Conservation (phyloP, 2,113 vertebrate genomes). For the Cariama cristata region DNA sequence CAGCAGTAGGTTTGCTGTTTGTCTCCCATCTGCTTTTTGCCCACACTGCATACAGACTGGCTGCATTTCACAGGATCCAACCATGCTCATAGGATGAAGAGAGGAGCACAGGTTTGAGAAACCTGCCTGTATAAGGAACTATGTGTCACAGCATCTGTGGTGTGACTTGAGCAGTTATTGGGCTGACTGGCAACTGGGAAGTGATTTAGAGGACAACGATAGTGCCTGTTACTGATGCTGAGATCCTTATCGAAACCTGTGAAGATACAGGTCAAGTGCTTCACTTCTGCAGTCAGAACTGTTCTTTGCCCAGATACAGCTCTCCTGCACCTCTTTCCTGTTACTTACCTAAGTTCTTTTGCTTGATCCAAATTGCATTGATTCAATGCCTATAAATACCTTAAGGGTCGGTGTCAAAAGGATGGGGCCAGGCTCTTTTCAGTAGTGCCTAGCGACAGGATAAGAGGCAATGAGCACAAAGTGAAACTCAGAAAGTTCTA, state of each 20-base stretch:
- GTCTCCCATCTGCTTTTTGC: neutral
- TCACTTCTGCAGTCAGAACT: neutral
- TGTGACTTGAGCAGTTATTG: neutral
- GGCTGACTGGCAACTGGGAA: neutral
- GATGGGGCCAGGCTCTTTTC: too few species aligned
- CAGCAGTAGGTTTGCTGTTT: neutral
- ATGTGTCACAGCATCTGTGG: neutral
- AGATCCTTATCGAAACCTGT: neutral
- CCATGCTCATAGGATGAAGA: neutral
- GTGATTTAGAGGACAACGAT: neutral
- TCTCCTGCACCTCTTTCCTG: neutral
- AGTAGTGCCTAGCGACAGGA: too few species aligned
- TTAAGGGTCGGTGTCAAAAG: too few species aligned
- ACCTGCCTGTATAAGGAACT: neutral
- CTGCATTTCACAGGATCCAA: neutral
- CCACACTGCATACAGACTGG: neutral
- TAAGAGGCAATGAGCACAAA: too few species aligned
- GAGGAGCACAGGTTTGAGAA: neutral
- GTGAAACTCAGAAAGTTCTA: too few species aligned
- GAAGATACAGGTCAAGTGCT: neutral
- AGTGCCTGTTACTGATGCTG: neutral
- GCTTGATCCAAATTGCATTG: neutral
- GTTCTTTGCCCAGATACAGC: neutral
- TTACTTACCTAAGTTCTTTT: neutral
- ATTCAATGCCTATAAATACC: too few species aligned